These are phyloP conservation scores for Leucania comma DNA, from an alignment of 2,888 invertebrate genomes.

Conservation along the genomic window DNA sequence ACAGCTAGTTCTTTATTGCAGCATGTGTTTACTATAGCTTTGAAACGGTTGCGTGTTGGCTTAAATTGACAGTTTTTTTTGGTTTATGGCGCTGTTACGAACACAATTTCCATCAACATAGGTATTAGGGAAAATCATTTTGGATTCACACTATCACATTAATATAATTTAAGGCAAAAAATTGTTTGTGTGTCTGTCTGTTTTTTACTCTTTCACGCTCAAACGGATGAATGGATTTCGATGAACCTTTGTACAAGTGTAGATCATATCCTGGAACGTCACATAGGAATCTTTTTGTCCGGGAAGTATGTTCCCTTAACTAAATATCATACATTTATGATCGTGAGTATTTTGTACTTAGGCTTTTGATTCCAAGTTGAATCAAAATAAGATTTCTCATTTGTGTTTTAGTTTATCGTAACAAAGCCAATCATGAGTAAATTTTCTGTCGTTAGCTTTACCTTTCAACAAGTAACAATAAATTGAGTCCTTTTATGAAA, in stretches of 20 bases:
- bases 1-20: constrained; percentile 8
- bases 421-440: not conserved
- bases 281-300: not conserved
- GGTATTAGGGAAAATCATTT: too few relatives aligned
- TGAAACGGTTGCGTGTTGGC: not conserved
- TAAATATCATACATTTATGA: not conserved
- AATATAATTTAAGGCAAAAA: too few relatives aligned
- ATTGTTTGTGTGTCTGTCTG: too few relatives aligned
- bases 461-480: not conserved
- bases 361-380: not conserved
- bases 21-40: not conserved
- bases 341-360: not conserved
- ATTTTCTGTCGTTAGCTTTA: not conserved
- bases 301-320: not conserved
- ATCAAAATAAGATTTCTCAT: not conserved
- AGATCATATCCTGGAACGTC: too few relatives aligned
- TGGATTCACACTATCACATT: too few relatives aligned
- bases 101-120: too few relatives aligned
- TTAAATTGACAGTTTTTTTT: not conserved
- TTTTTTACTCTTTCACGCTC: not conserved
- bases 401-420: not conserved
- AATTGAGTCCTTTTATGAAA: not conserved
- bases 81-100: not conserved
- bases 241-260: not conserved
- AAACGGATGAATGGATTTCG: not conserved